These are phyloP conservation scores for Lingula anatina DNA, from an alignment of 2,888 invertebrate species.

Conservation along the genomic window DNA sequence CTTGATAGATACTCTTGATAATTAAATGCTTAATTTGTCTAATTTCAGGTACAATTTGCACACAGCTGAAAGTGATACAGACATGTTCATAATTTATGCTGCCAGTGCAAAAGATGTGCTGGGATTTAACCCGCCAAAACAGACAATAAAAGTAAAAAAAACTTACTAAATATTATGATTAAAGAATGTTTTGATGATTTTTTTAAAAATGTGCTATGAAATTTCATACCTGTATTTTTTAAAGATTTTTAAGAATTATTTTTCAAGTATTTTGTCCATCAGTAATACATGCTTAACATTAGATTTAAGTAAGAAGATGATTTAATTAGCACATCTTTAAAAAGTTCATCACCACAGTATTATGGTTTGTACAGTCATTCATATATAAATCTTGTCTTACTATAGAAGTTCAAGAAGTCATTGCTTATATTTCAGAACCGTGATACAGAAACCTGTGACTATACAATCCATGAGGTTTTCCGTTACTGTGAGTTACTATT, in stretches of 20 bases:
- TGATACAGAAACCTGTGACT: constrained; percentile 30
- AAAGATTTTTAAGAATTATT: neutral
- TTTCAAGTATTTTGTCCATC: too few relatives aligned
- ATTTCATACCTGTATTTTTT: constrained; percentile 2
- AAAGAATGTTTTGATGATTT: too few relatives aligned
- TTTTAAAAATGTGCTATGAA: neutral
- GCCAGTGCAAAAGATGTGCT: constrained; percentile 27
- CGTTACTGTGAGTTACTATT: constrained; percentile 34
- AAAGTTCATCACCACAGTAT: too few relatives aligned
- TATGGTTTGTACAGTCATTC: too few relatives aligned
- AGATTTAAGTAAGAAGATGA: too few relatives aligned
- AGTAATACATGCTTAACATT: too few relatives aligned
- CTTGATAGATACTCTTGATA: too few relatives aligned
- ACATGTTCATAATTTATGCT: constrained; percentile 41
- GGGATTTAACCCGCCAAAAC: constrained; percentile 33
- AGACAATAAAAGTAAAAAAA: constrained; percentile 31
- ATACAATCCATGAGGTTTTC: constrained; percentile 36
- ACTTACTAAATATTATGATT: neutral
- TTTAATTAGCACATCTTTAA: too few relatives aligned
- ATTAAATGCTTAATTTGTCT: neutral
- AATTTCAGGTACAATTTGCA: constrained; percentile 32
- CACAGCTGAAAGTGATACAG: constrained; percentile 30
- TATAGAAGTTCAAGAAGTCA: too few relatives aligned
- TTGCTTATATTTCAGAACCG: constrained; percentile 30
- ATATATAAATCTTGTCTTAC: too few relatives aligned